These are phyloP conservation scores for Tetraneura akinire DNA, from an alignment of 1,140 invertebrate species.

Conservation along the genomic window DNA sequence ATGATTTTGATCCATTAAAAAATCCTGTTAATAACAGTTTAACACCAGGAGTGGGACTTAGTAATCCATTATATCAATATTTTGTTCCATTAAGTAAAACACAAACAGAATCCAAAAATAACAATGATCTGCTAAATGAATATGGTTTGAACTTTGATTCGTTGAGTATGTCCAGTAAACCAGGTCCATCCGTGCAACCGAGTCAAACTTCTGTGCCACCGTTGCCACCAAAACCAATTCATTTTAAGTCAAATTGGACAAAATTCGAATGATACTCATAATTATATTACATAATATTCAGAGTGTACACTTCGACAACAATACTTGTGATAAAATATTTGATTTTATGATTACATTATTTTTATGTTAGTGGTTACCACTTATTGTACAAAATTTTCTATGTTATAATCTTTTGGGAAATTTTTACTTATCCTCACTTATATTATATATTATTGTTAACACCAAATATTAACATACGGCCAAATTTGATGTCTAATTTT, in stretches of 20 bases:
- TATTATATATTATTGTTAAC: constrained; percentile 35
- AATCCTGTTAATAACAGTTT: constrained; percentile 49
- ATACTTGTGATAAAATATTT: constrained; percentile 30
- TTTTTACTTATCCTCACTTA: not conserved
- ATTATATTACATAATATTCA: constrained; percentile 9
- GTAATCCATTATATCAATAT: constrained; percentile 66
- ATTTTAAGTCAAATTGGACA: constrained; percentile 55
- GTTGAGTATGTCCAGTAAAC: constrained; percentile 46
- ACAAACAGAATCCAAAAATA: constrained; percentile 52
- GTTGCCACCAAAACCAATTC: constrained; percentile 42
- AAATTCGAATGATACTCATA: constrained; percentile 56
- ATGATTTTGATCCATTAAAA: constrained; percentile 66
- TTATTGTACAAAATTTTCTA: constrained; percentile 10
- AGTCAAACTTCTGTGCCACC: not conserved
- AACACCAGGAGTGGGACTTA: constrained; percentile 60
- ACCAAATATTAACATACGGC: constrained; percentile 25
- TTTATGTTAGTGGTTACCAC: constrained; percentile 30
- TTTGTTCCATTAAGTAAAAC: constrained; percentile 60
- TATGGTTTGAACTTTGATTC: constrained; percentile 57
- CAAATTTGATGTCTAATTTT: not conserved
- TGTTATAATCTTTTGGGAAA: not conserved
- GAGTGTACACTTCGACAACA: not conserved
- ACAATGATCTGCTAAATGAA: constrained; percentile 55
- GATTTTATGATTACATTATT: constrained; percentile 11
- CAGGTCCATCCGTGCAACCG: constrained; percentile 14